These are phyloP conservation scores for Drosophila erecta DNA, from an alignment of 1,140 invertebrate species.

Conservation along the genomic window DNA sequence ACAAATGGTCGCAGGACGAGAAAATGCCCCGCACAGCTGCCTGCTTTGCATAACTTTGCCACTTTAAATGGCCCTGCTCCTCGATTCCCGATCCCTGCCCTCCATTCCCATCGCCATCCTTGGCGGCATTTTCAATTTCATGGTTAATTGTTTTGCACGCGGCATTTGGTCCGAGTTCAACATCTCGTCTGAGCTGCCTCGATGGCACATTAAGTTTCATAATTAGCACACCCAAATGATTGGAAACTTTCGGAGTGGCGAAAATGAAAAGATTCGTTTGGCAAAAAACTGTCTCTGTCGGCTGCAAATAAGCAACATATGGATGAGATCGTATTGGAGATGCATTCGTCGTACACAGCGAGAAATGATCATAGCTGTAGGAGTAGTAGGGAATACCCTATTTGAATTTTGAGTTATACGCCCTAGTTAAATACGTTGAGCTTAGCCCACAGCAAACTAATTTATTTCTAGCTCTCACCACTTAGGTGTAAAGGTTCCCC, in stretches of 20 bases:
- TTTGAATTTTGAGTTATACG: no score
- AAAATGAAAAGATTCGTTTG: constrained; percentile 29
- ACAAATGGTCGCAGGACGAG: constrained; percentile 80
- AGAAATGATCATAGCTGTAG: background rate
- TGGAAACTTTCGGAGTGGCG: constrained; percentile 53
- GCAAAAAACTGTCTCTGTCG: constrained; percentile 51
- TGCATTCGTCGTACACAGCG: constrained; percentile 20
- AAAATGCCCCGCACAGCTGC: constrained; percentile 59
- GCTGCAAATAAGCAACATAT: constrained; percentile 77
- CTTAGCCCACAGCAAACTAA: no score
- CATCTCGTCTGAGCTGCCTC: constrained; percentile 34
- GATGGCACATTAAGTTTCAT: constrained; percentile 81
- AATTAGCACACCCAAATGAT: constrained; percentile 79
- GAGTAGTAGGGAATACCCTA: no score
- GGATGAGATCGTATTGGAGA: constrained; percentile 53
- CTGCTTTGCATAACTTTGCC: constrained; percentile 68
- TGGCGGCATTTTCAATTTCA: constrained; percentile 80
- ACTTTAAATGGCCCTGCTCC: constrained; percentile 58
- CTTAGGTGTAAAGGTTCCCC: background rate
- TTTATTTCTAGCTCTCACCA: background rate
- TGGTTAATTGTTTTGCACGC: constrained; percentile 83
- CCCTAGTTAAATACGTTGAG: no score
- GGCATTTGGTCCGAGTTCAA: constrained; percentile 71
- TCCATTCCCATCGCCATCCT: constrained; percentile 36
- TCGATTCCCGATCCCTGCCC: background rate